phyloP scores from a whole-genome alignment of 2,113 vertebrate species.

The Reinhardtius hippoglossoides region DNA sequence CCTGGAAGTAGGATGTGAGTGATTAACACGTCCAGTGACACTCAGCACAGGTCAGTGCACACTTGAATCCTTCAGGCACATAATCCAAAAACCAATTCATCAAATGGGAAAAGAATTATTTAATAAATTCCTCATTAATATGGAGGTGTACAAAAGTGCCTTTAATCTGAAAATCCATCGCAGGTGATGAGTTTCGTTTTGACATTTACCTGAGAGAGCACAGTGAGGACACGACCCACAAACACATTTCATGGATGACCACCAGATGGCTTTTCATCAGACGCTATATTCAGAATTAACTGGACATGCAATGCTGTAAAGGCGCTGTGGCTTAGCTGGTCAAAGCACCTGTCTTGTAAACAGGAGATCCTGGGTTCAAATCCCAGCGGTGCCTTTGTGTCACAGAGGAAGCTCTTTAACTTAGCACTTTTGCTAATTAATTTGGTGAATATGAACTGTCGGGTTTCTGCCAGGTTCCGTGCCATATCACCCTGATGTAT shows the following conservation, averaged over 20 bases:
- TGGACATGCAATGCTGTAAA: not conserved
- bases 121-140: slow-evolving; percentile 7
- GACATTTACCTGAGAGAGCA: not conserved
- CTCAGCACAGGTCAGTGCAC: slow-evolving; percentile 31
- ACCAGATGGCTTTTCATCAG: too few species aligned
- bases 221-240: not conserved
- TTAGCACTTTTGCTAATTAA: too few species aligned
- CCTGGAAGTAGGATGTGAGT: not conserved
- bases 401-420: too few species aligned
- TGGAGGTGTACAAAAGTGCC: not conserved
- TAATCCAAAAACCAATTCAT: slow-evolving; percentile 45
- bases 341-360: not conserved
- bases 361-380: slow-evolving; percentile 1
- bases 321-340: not conserved
- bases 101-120: slow-evolving; percentile 43
- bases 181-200: not conserved
- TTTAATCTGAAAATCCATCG: slow-evolving; percentile 50
- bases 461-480: too few species aligned
- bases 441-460: too few species aligned
- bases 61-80: slow-evolving; percentile 1
- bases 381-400: not conserved
- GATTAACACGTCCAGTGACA: not conserved
- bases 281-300: too few species aligned
- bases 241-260: too few species aligned
- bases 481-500: too few species aligned